These are phyloP conservation scores for Enteromius anoplus DNA, from an alignment of 2,797 vertebrate species.

Conservation along the genomic window DNA sequence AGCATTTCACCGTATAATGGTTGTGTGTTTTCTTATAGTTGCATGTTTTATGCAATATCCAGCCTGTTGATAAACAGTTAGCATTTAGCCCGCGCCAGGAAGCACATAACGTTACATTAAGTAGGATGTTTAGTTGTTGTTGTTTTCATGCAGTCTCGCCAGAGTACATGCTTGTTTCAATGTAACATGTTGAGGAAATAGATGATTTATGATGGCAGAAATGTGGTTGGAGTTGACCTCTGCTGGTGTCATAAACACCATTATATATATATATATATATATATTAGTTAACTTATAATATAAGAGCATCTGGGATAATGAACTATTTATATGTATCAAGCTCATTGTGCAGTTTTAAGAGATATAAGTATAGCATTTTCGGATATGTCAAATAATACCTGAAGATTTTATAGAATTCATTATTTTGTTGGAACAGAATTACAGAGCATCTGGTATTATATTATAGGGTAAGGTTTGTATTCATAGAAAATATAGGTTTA, in stretches of 20 bases:
- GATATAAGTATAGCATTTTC: neutral
- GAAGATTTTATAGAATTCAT: neutral
- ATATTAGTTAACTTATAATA: too few species aligned
- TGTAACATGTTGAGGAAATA: neutral
- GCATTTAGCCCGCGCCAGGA: constrained; percentile 34
- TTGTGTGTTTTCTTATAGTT: too few species aligned
- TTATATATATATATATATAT: too few species aligned
- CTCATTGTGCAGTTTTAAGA: neutral
- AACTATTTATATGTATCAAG: too few species aligned
- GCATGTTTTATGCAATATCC: neutral
- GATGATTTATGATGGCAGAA: neutral
- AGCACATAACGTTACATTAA: neutral
- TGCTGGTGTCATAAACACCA: neutral
- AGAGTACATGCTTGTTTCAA: too few species aligned
- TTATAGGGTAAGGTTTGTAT: neutral
- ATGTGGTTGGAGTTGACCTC: neutral
- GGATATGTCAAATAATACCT: neutral
- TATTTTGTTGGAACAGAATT: neutral
- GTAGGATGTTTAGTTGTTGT: neutral
- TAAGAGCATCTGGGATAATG: too few species aligned
- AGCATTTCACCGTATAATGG: neutral
- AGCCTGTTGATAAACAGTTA: constrained; percentile 28
- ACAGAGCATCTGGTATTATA: neutral
- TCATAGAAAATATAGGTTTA: neutral
- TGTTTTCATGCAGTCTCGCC: neutral